Evolutionary conservation across 2,797 vertebrate genomes (phyloP).

Genomic region (Tapera naevia): DNA sequence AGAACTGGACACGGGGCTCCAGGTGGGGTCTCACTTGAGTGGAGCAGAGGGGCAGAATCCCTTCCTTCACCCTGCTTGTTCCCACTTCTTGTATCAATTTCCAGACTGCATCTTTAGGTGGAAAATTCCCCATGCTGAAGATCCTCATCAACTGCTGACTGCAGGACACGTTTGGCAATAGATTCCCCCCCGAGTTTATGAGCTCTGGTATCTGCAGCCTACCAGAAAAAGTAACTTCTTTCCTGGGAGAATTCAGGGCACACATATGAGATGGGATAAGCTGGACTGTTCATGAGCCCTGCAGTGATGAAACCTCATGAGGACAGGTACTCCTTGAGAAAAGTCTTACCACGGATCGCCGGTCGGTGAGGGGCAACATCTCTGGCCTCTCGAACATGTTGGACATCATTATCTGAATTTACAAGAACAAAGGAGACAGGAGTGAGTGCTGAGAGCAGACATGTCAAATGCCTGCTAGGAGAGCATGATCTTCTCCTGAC

Average conservation of each 20-base stretch:
- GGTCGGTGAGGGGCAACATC: background rate
- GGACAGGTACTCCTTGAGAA: background rate
- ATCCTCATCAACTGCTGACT: background rate
- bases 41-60: no score
- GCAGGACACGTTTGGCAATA: background rate
- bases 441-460: background rate
- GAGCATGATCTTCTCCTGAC: background rate
- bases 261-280: background rate
- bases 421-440: background rate
- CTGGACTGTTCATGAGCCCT: background rate
- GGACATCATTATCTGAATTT: background rate
- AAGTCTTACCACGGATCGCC: background rate
- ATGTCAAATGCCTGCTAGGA: background rate
- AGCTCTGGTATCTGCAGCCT: background rate
- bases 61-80: no score
- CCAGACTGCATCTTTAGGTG: background rate
- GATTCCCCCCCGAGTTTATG: accelerated
- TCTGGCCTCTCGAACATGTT: constrained; percentile 25
- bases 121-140: background rate
- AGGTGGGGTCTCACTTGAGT: no score
- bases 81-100: background rate
- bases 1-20: no score
- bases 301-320: background rate
- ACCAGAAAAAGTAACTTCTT: background rate
- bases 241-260: background rate